Conservation (phyloP, 2,797 vertebrate species). For the Fistularia tabacaria region DNA sequence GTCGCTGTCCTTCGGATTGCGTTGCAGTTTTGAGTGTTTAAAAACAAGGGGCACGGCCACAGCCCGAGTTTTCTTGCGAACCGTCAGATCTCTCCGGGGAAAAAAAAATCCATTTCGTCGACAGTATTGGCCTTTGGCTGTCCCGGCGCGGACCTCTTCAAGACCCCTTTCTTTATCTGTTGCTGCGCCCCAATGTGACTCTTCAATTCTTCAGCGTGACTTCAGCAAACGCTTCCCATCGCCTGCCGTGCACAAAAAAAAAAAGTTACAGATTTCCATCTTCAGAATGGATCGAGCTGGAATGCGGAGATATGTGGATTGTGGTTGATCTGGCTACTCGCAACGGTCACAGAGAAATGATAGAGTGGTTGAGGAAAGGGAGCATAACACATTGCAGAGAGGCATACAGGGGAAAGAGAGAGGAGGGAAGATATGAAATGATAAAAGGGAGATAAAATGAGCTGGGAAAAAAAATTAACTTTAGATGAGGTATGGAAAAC, state of each 20-base stretch:
- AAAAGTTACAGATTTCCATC: slow-evolving; percentile 47
- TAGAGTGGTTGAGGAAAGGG: slow-evolving; percentile 27
- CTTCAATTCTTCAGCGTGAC: slow-evolving; percentile 20
- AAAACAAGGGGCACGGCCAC: slow-evolving; percentile 3
- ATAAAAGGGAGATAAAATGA: not conserved
- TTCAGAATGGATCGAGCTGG: slow-evolving; percentile 32
- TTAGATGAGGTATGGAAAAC: not conserved
- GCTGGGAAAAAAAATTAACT: not conserved
- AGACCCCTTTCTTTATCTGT: slow-evolving; percentile 18
- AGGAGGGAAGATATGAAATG: slow-evolving; percentile 12
- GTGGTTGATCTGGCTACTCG: slow-evolving; percentile 41
- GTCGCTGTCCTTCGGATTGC: slow-evolving; percentile 20
- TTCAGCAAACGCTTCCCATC: slow-evolving; percentile 38
- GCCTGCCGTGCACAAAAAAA: slow-evolving; percentile 64
- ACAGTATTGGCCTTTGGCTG: slow-evolving; percentile 7
- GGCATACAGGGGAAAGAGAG: slow-evolving; percentile 10
- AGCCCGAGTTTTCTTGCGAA: slow-evolving; percentile 14
- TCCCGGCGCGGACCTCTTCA: slow-evolving; percentile 6
- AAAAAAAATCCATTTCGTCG: slow-evolving; percentile 9
- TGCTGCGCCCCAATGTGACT: slow-evolving; percentile 8
- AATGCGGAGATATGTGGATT: slow-evolving; percentile 57
- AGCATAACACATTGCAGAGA: slow-evolving; percentile 14
- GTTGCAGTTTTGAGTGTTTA: slow-evolving; percentile 7
- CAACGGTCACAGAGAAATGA: slow-evolving; percentile 45
- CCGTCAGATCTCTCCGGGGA: not conserved